These are phyloP conservation scores for Alectoris magna DNA, from an alignment of 2,797 vertebrate genomes.

Conservation along the genomic window DNA sequence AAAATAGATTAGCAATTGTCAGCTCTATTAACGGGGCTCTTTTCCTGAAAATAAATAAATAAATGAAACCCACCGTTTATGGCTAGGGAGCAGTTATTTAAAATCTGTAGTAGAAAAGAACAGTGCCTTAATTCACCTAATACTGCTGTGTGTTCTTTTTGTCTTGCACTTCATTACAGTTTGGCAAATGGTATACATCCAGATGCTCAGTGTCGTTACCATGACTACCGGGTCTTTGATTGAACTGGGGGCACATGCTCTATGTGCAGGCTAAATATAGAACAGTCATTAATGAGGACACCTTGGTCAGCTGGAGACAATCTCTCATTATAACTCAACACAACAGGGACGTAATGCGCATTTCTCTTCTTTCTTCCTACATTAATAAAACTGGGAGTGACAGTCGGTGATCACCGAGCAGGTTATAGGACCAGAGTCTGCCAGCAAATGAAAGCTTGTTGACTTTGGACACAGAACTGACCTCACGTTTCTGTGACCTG, in stretches of 20 bases:
- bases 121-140: background rate
- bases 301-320: conserved; percentile 44
- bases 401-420: background rate
- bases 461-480: background rate
- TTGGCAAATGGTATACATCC: conserved; percentile 26
- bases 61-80: background rate
- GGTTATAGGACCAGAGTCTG: background rate
- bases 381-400: background rate
- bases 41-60: background rate
- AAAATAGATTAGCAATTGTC: conserved; percentile 44
- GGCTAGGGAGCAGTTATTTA: conserved; percentile 1
- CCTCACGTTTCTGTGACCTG: background rate
- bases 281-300: conserved; percentile 58
- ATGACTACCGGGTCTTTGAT: conserved; percentile 63
- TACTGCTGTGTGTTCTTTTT: conserved; percentile 16
- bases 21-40: background rate
- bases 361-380: background rate
- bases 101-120: background rate
- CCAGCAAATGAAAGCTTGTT: background rate
- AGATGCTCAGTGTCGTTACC: conserved; percentile 54
- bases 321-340: conserved; percentile 1
- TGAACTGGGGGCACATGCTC: conserved; percentile 46
- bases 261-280: conserved; percentile 56
- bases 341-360: background rate
- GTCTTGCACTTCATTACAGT: conserved; percentile 14